Evolutionary conservation across 1,140 invertebrate species (phyloP), one percentile per base, ranked within the genome.

Genomic region (Magallana angulata): DNA sequence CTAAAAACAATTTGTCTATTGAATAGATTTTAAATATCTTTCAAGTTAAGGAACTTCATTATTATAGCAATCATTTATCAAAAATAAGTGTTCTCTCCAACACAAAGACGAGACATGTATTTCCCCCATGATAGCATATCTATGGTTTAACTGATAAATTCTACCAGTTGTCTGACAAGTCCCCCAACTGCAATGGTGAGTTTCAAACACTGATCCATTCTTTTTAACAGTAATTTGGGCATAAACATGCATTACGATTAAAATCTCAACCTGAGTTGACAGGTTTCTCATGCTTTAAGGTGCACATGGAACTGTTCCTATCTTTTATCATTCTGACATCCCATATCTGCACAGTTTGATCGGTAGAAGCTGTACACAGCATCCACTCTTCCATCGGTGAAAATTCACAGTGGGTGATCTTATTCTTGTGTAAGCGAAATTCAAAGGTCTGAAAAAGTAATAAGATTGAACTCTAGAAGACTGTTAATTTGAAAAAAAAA

Each of bases 321-420:
- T 92, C 90, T 18, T 92, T 91, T 58, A 94, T 88, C 82, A 91
- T 93, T 24, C 94, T 84, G 4, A 94, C 85, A 86, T 94, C 94
- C 94, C 94, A 94, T 16, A 94, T 84, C 84, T 93, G 92, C 9
- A 94, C 92, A 24, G 92, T 94, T 9, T 91, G 90, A 83, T 94
- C 94, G 9, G 90, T 87, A 8, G 94, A 94, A 6, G 94, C 90
- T n/a, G 94, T 93, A 89, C 92, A 93, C 14, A 94, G 59, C 76
- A 94, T 82, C 91, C 92, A 94, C 56, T 91, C 90, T 87, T 94
- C 93, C 11, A 92, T 87, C 6, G 92, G 93, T 76, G 92, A 93
- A 81, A 94, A 94, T 87, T 94, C 94, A 24, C 88, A 87, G 89
- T 94, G 91, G 4, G 92, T 92, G 9, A 94, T 91, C 82, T 94